phyloP scores from a whole-genome alignment of 2,113 vertebrate species.

The Alethe castanea region DNA sequence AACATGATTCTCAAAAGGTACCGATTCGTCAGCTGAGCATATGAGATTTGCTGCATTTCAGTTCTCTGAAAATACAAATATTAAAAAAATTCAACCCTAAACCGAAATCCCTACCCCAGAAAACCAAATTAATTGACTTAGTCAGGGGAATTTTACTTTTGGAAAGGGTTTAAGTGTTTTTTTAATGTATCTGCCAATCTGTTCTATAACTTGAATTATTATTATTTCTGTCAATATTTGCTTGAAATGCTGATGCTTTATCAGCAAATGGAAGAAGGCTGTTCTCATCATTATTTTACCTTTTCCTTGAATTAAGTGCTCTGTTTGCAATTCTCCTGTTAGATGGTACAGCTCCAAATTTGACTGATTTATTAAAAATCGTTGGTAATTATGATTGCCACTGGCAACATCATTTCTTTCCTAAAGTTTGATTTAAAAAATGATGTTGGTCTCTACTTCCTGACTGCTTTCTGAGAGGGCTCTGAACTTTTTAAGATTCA shows the following conservation, averaged over 20 bases:
- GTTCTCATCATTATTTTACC: not conserved
- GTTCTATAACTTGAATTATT: not conserved
- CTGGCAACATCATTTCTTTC: not conserved
- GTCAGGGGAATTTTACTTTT: not conserved
- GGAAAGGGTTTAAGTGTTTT: not conserved
- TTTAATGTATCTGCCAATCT: not conserved
- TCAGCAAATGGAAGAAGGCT: not conserved
- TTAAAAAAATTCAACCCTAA: not conserved
- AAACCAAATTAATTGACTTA: not conserved
- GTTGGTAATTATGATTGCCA: not conserved
- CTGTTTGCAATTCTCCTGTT: not conserved
- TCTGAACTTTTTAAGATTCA: not conserved
- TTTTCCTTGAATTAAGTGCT: not conserved
- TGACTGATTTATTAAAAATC: not conserved
- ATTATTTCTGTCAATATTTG: not conserved
- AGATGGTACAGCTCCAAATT: not conserved
- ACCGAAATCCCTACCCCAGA: not conserved
- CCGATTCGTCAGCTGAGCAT: accelerated
- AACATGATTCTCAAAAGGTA: not conserved
- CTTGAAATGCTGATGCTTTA: not conserved
- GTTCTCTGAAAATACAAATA: not conserved
- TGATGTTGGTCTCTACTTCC: not conserved
- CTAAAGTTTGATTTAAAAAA: not conserved
- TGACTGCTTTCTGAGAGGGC: not conserved
- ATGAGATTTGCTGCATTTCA: not conserved